phyloP scores from a whole-genome alignment of 1,140 invertebrate genomes.

The Armadillidium nasatum region DNA sequence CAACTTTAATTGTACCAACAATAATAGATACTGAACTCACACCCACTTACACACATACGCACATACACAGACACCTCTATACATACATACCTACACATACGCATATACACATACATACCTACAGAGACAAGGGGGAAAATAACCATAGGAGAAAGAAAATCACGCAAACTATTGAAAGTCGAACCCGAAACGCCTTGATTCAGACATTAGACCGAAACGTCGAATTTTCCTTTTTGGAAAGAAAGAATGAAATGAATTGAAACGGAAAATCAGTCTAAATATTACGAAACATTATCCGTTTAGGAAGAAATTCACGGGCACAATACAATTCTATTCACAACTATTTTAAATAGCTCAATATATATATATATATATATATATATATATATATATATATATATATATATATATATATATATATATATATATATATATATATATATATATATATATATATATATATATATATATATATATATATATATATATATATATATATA shows the following conservation, averaged over 20 bases:
- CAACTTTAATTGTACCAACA: no score
- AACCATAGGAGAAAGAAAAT: no score
- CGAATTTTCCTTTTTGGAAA: background rate
- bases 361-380: background rate
- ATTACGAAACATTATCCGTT: constrained; percentile 4
- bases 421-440: constrained; percentile 6
- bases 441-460: background rate
- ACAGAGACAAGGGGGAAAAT: no score
- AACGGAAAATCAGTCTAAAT: background rate
- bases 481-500: background rate
- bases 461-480: background rate
- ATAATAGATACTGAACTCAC: no score
- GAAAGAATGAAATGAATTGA: background rate
- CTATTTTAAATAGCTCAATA: no score
- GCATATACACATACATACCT: no score
- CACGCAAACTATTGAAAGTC: background rate
- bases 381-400: constrained; percentile 2
- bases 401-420: background rate
- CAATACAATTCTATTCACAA: no score
- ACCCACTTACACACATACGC: background rate
- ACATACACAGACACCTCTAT: no score
- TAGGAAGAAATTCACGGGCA: background rate
- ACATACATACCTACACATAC: no score
- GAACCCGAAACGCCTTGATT: background rate
- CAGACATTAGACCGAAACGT: background rate